phyloP scores from a whole-genome alignment of 2,113 vertebrate genomes.

The Aptenodytes patagonicus region DNA sequence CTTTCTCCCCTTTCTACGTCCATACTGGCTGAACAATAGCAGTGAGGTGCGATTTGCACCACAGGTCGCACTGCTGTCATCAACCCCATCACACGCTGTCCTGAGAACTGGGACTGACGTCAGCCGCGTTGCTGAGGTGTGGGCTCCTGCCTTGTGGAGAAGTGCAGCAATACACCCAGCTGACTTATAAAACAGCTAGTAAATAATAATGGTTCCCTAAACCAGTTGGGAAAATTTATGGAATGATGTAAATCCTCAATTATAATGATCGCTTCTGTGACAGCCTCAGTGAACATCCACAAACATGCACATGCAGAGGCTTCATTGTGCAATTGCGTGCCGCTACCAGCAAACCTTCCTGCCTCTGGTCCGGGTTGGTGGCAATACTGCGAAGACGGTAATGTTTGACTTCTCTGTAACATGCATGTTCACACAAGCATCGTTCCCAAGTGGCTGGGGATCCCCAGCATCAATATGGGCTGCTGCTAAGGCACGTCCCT shows the following conservation, averaged over 20 bases:
- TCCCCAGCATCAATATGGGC: background rate
- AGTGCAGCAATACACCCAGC: fast-evolving
- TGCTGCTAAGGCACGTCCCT: background rate
- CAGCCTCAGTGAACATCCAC: background rate
- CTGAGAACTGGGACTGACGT: fast-evolving
- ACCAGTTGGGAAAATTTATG: background rate
- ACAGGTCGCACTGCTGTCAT: background rate
- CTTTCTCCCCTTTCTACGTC: background rate
- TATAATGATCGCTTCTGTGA: background rate
- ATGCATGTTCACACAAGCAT: background rate
- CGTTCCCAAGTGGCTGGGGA: background rate
- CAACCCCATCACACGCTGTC: fast-evolving
- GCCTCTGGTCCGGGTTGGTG: background rate
- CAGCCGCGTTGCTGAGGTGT: background rate
- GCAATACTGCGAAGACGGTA: fast-evolving
- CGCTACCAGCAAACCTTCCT: background rate
- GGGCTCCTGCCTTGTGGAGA: background rate
- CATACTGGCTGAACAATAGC: background rate
- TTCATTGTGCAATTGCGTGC: background rate
- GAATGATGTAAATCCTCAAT: background rate
- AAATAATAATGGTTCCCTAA: background rate
- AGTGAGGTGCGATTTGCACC: background rate
- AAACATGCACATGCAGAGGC: fast-evolving
- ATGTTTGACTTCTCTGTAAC: background rate
- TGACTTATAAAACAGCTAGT: background rate